phyloP scores from a whole-genome alignment of 1,140 invertebrate species.

The Pseudomyrmex sp. region DNA sequence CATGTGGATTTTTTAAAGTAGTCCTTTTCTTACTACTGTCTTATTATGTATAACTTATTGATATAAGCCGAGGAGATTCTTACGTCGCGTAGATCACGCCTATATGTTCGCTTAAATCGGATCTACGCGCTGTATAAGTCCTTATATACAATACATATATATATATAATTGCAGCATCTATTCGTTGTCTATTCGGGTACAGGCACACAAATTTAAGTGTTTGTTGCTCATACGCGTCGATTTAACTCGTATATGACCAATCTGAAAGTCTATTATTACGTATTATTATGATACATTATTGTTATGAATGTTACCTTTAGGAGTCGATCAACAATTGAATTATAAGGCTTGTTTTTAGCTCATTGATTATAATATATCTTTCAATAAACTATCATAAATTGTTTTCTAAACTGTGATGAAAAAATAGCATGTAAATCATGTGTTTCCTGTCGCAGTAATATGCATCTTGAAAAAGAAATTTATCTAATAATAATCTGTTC shows the following conservation, averaged over 20 bases:
- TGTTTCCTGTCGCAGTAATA: neutral
- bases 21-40: slow-evolving; percentile 73
- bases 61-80: slow-evolving; percentile 56
- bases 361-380: neutral
- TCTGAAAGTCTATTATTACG: neutral
- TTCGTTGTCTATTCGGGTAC: slow-evolving; percentile 49
- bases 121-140: slow-evolving; percentile 49
- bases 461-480: neutral
- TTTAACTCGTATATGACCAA: slow-evolving; percentile 5
- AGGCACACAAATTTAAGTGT: neutral
- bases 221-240: neutral
- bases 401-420: neutral
- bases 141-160: neutral
- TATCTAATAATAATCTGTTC: slow-evolving; percentile 12
- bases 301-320: neutral
- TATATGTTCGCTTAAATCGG: slow-evolving; percentile 6
- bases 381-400: slow-evolving; percentile 7
- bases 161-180: slow-evolving; percentile 14
- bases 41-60: slow-evolving; percentile 70
- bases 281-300: neutral
- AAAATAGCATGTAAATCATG: neutral
- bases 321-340: slow-evolving; percentile 1
- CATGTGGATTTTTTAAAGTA: slow-evolving; percentile 68
- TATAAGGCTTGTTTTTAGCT: neutral
- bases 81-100: slow-evolving; percentile 55